phyloP scores from a whole-genome alignment of 92 coral and sea anemone species.

The Phenganax subtilis region DNA sequence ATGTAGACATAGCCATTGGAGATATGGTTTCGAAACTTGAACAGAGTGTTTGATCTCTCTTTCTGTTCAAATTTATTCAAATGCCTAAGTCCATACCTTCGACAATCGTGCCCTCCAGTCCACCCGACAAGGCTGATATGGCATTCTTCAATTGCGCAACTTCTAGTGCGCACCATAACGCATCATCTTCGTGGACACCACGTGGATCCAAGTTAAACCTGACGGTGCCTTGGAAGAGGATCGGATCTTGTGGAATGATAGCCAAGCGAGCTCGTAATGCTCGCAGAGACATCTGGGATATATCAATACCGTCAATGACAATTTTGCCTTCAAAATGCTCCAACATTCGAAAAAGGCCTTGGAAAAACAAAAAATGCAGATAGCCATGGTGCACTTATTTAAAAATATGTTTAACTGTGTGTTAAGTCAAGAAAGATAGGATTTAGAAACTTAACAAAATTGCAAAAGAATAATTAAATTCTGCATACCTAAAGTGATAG shows the following conservation, averaged over 20 bases:
- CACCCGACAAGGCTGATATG: slow-evolving; percentile 26
- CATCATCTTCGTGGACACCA: slow-evolving; percentile 22
- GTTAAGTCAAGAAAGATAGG: too few species aligned
- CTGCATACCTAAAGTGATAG: slow-evolving; percentile 23
- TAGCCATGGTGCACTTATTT: neutral
- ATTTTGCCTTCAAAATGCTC: slow-evolving; percentile 38
- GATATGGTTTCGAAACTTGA: too few species aligned
- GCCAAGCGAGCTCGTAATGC: slow-evolving; percentile 30
- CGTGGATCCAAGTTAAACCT: slow-evolving; percentile 36
- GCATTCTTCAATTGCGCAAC: slow-evolving; percentile 40
- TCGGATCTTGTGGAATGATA: slow-evolving; percentile 39
- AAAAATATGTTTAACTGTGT: too few species aligned
- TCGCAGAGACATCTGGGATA: slow-evolving; percentile 34
- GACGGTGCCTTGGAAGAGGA: slow-evolving; percentile 39
- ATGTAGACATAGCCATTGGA: too few species aligned
- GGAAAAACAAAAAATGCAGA: neutral
- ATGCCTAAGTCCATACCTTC: neutral
- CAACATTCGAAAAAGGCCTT: slow-evolving; percentile 31
- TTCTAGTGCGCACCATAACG: slow-evolving; percentile 22
- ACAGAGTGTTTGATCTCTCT: too few species aligned
- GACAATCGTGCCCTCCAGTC: slow-evolving; percentile 32
- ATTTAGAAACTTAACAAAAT: neutral
- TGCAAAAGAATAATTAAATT: neutral
- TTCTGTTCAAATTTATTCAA: too few species aligned
- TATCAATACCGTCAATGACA: slow-evolving; percentile 28